Percentiles rank a stretch among this genome's conserved stretches.
Conservation (phyloP, 2,113 vertebrate species). For the Triplophysa siluroides region DNA sequence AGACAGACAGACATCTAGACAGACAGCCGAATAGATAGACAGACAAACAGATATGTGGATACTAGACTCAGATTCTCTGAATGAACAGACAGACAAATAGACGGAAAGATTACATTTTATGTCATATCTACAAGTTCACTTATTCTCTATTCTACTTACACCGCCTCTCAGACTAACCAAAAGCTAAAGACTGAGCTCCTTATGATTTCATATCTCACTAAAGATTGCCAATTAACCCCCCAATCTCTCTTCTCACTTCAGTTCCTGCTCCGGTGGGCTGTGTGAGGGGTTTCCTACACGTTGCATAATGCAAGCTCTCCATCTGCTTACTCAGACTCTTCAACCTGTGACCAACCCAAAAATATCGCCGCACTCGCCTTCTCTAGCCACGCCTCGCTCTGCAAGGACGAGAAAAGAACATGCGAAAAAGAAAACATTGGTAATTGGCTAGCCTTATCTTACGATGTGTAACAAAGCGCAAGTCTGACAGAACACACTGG, state of each 20-base stretch:
- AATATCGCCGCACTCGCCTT: not conserved
- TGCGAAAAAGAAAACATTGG: constrained; percentile 12
- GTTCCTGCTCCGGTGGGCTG: not conserved
- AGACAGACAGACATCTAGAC: no score
- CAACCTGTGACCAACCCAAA: constrained; percentile 61
- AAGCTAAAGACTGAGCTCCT: no score
- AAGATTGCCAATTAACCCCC: no score
- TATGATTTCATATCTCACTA: no score
- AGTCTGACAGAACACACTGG: constrained; percentile 47
- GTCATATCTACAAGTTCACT: no score
- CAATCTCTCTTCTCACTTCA: not conserved
- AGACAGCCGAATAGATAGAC: no score
- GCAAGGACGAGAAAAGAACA: constrained; percentile 8
- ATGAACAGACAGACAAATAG: no score
- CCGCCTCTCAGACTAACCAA: no score
- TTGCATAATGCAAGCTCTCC: constrained; percentile 82
- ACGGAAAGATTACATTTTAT: no score
- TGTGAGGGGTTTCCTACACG: constrained; percentile 57
- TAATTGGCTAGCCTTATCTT: constrained; percentile 59
- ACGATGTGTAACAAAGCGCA: constrained; percentile 54
- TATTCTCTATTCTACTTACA: no score
- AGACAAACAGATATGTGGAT: no score
- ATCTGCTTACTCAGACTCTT: constrained; percentile 74
- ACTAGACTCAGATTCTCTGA: no score
- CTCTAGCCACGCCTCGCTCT: not conserved